phyloP scores from a whole-genome alignment of 2,113 vertebrate genomes.

The Alces alces region DNA sequence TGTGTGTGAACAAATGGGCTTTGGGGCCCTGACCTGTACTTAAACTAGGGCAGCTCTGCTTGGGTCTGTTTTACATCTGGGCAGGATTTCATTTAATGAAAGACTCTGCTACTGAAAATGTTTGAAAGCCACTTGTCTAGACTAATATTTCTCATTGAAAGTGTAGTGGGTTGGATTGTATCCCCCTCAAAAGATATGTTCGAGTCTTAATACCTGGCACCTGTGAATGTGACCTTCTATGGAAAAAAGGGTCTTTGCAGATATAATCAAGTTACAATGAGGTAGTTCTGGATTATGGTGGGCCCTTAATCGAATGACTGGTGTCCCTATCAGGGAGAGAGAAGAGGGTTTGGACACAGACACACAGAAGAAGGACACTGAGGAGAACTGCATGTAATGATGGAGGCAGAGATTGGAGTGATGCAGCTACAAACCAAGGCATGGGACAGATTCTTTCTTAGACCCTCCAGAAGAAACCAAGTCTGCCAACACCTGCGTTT shows the following conservation, averaged over 20 bases:
- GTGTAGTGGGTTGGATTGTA: neutral
- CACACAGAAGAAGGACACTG: neutral
- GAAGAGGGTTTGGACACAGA: neutral
- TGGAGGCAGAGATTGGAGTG: neutral
- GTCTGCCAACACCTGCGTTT: neutral
- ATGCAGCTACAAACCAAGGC: neutral
- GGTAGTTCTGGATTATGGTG: neutral
- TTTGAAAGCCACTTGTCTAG: neutral
- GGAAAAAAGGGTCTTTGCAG: neutral
- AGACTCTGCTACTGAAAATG: neutral
- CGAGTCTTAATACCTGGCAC: neutral
- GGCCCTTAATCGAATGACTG: neutral
- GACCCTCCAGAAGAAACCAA: neutral
- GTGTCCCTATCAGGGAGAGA: neutral
- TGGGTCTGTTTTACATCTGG: neutral
- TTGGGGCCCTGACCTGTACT: neutral
- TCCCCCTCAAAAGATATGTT: neutral
- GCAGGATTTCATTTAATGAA: slow-evolving; percentile 16
- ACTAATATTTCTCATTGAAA: neutral
- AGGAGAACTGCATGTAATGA: neutral
- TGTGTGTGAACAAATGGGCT: neutral
- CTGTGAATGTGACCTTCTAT: slow-evolving; percentile 11
- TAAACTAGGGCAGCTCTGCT: neutral
- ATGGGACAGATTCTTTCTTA: neutral
- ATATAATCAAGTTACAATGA: neutral